Evolutionary conservation across 2,797 vertebrate genomes (phyloP).

Genomic region (Momotus momota): DNA sequence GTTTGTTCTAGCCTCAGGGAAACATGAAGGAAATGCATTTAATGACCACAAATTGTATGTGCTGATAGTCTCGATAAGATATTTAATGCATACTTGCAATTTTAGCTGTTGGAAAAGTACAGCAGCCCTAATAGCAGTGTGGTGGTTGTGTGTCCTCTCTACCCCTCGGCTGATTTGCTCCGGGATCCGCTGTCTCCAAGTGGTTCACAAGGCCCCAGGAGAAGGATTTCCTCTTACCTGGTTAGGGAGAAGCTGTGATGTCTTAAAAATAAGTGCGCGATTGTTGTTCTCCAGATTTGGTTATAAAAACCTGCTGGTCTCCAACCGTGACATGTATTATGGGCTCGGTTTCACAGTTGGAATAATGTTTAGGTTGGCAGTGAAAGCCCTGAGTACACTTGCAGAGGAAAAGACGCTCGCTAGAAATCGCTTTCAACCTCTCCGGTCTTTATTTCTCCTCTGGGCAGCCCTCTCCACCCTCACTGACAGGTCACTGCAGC

Average conservation of each 20-base stretch:
- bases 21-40: constrained; percentile 54
- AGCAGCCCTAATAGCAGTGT: neutral
- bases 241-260: neutral
- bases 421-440: neutral
- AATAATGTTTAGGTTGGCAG: constrained; percentile 55
- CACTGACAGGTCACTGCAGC: fast-evolving
- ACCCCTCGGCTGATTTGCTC: neutral
- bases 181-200: neutral
- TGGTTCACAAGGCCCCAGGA: neutral
- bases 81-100: constrained; percentile 17
- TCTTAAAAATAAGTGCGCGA: neutral
- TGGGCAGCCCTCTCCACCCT: neutral
- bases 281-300: constrained; percentile 38
- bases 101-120: neutral
- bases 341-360: neutral
- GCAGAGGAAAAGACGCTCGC: neutral
- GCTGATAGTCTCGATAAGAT: constrained; percentile 50
- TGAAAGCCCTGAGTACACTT: neutral
- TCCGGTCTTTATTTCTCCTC: neutral
- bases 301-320: neutral
- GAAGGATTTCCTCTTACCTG: constrained; percentile 6
- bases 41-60: constrained; percentile 41
- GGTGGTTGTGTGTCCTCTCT: neutral
- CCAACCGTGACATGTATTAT: neutral
- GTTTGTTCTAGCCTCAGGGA: constrained; percentile 61